Conservation (phyloP, 2,888 invertebrate genomes). For the Torymus auratus region DNA sequence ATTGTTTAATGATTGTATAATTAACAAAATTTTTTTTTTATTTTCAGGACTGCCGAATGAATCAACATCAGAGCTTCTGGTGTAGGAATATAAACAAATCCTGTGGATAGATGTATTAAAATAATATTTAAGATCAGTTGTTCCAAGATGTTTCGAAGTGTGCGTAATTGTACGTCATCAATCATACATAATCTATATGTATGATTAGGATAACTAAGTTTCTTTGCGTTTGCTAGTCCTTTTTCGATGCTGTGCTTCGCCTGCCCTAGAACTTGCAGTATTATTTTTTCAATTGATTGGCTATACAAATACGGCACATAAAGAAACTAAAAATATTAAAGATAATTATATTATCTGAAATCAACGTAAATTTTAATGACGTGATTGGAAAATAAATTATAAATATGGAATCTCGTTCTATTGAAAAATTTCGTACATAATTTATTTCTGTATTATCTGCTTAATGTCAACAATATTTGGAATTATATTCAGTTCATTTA, state of each 20-base stretch:
- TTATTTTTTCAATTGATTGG: conserved; percentile 50
- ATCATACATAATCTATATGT: conserved; percentile 40
- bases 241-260: conserved; percentile 54
- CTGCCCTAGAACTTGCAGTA: conserved; percentile 56
- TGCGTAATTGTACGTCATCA: conserved; percentile 52
- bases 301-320: conserved; percentile 56
- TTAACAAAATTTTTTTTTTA: conserved; percentile 45
- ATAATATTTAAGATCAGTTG: conserved; percentile 55
- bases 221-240: conserved; percentile 55
- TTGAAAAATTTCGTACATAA: conserved; percentile 10
- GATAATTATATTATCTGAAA: conserved; percentile 54
- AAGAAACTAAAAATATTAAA: conserved; percentile 47
- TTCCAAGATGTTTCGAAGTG: conserved; percentile 54
- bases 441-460: conserved; percentile 19
- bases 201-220: conserved; percentile 47
- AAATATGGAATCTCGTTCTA: conserved; percentile 36
- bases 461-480: conserved; percentile 18
- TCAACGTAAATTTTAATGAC: conserved; percentile 44
- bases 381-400: conserved; percentile 24
- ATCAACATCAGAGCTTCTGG: conserved; percentile 61
- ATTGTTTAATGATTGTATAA: neutral
- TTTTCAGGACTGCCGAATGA: conserved; percentile 71
- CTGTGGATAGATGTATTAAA: conserved; percentile 64
- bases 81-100: conserved; percentile 60
- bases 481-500: conserved; percentile 14